A percentile compares a stretch with the other conserved stretches of the same genome.
Evolutionary conservation across 1,140 invertebrate genomes (phyloP).

Genomic region (Procambarus clarkii): DNA sequence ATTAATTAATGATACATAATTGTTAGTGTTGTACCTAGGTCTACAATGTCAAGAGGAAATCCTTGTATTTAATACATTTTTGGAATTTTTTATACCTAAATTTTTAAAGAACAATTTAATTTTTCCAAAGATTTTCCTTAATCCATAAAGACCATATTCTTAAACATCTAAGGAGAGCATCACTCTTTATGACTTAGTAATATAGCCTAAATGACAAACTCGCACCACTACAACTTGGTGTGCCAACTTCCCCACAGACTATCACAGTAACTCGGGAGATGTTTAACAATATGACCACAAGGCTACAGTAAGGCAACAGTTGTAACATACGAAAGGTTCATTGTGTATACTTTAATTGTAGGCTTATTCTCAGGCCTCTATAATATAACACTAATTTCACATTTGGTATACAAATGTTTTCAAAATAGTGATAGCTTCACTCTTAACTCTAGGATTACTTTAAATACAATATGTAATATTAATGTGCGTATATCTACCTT

Average conservation of each 20-base stretch:
- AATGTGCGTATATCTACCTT: not conserved
- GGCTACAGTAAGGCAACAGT: conserved; percentile 43
- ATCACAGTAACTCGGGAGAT: not conserved
- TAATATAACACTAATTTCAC: not conserved
- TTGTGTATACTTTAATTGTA: not conserved
- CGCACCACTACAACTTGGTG: not conserved
- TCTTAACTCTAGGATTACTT: not conserved
- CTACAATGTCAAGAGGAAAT: too few relatives aligned
- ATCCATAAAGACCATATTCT: not conserved
- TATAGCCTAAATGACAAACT: not conserved
- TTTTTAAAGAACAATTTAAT: not conserved
- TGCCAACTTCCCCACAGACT: not conserved
- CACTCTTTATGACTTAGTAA: not conserved
- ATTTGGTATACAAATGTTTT: not conserved
- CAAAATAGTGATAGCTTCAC: not conserved
- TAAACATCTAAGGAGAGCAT: not conserved
- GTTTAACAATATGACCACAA: conserved; percentile 14
- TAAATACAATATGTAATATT: not conserved
- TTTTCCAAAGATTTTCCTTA: not conserved
- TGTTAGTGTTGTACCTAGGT: too few relatives aligned
- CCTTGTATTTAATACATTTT: too few relatives aligned
- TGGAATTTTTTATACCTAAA: not conserved
- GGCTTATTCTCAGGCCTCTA: not conserved
- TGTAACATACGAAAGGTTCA: conserved; percentile 8
- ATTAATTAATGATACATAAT: too few relatives aligned